phyloP scores from a whole-genome alignment of 2,113 vertebrate species.

The Semicossyphus pulcher region DNA sequence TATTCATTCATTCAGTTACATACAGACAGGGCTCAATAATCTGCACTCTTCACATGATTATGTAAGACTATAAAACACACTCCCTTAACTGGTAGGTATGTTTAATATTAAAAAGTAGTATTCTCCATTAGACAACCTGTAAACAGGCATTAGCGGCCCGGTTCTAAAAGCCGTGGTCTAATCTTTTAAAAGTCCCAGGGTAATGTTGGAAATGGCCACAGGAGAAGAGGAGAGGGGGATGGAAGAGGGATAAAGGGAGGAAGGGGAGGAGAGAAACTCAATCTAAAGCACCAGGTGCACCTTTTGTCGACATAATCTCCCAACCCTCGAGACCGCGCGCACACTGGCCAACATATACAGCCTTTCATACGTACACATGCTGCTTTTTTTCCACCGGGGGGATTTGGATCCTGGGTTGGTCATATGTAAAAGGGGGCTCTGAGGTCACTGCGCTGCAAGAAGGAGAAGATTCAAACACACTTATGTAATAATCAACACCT shows the following conservation, averaged over 20 bases:
- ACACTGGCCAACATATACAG: slow-evolving; percentile 74
- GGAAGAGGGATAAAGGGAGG: slow-evolving; percentile 69
- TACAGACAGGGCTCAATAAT: slow-evolving; percentile 35
- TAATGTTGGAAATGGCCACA: slow-evolving; percentile 73
- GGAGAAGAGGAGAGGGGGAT: slow-evolving; percentile 71
- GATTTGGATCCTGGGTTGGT: slow-evolving; percentile 59
- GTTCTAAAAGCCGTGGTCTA: slow-evolving; percentile 74
- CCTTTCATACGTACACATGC: slow-evolving; percentile 72
- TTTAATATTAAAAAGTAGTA: slow-evolving; percentile 36
- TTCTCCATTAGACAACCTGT: slow-evolving; percentile 65
- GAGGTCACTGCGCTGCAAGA: slow-evolving; percentile 40
- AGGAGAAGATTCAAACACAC: slow-evolving; percentile 8
- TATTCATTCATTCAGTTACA: slow-evolving; percentile 22
- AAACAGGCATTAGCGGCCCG: slow-evolving; percentile 68
- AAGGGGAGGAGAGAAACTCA: slow-evolving; percentile 81
- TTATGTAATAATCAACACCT: slow-evolving; percentile 29
- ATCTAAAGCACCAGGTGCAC: slow-evolving; percentile 85
- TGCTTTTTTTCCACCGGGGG: slow-evolving; percentile 49
- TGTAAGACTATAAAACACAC: slow-evolving; percentile 32
- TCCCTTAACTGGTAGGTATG: slow-evolving; percentile 33
- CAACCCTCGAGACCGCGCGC: slow-evolving; percentile 77
- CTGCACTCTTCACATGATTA: slow-evolving; percentile 27
- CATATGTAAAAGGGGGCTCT: slow-evolving; percentile 59
- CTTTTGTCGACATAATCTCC: slow-evolving; percentile 84
- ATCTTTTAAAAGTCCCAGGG: slow-evolving; percentile 83